A percentile compares a stretch with the other conserved stretches of the same genome.
phyloP scores from a whole-genome alignment of 2,797 vertebrate genomes.

The Brachymystax lenok region DNA sequence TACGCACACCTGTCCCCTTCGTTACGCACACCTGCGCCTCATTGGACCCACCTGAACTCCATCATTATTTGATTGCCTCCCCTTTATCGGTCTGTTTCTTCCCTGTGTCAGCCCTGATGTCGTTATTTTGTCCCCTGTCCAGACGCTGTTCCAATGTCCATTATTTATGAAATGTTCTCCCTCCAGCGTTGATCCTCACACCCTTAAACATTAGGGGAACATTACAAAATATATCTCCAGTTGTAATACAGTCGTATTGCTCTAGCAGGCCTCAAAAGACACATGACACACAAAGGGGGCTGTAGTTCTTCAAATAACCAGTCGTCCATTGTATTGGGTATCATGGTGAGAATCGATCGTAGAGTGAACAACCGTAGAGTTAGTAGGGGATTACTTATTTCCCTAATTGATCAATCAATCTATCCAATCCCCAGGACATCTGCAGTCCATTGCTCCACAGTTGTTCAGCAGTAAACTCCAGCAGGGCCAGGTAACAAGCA shows the following conservation, averaged over 20 bases:
- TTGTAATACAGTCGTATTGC: conserved; percentile 33
- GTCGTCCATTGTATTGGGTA: conserved; percentile 24
- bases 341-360: conserved; percentile 46
- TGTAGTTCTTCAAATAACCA: conserved; percentile 42
- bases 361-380: conserved; percentile 28
- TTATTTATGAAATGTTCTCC: no score
- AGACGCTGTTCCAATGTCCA: no score
- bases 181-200: no score
- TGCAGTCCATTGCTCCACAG: not conserved
- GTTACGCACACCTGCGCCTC: no score
- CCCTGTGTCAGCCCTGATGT: no score
- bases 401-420: conserved; percentile 57
- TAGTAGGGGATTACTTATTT: conserved; percentile 49
- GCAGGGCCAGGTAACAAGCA: not conserved
- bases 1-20: no score
- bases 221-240: conserved; percentile 29
- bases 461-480: not conserved
- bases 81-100: no score
- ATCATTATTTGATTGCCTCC: no score
- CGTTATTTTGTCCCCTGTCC: no score
- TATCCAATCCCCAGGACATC: not conserved
- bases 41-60: no score
- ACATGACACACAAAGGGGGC: conserved; percentile 30
- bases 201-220: no score
- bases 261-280: conserved; percentile 40